Base-by-base conservation (phyloP, 1,140 invertebrate genomes). In the Drosophila chauvacae region DNA sequence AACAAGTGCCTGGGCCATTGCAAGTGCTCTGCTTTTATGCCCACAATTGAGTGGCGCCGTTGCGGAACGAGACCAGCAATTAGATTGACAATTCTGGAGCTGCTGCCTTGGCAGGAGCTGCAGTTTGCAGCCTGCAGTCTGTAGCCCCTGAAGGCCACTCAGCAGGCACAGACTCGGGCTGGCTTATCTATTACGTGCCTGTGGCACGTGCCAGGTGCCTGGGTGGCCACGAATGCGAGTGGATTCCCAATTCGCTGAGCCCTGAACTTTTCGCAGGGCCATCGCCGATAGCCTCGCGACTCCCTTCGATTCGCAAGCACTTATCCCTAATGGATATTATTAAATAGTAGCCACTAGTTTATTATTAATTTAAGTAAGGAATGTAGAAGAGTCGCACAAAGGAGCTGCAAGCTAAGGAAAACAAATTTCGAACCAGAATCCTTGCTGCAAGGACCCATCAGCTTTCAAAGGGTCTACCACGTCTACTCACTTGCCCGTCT, bases 401-500 rank as follows among this genome's bases (percentile, higher is more conserved):
- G 20, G 41, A 50, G 33, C 33, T 33, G 3, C 7, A 2, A 33
- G 30, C 3, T 45, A 1, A n/a, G 4, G 1, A 7, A 48, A 48
- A n/a, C 14, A 2, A 48, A 53, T 53, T 18, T 18, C 0, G 2
- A 20, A 5, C 0, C 2, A 53, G 7, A 53, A 16, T 20, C 18
- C 30, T 4, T 16, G 4, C 23, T 9, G 11, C 1, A 28, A 5
- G 26, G 26, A 28, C 26, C 3, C 23, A 20, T 20, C 20, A 20
- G 20, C 20, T 20, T 20, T 20, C 20, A 23, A 11, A 11, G 39
- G 6, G 3, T 0, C 28, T 28, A 7, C 28, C 1, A 28, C 18
- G 47, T 44, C 41, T 56, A 93, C 93, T 93, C 92, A 95, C 95
- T 95, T 95, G 93, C 94, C 94, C 48, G 95, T 95, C 94, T 97